Base-by-base conservation (phyloP, 2,113 vertebrate species). In the Nesoenas mayeri region DNA sequence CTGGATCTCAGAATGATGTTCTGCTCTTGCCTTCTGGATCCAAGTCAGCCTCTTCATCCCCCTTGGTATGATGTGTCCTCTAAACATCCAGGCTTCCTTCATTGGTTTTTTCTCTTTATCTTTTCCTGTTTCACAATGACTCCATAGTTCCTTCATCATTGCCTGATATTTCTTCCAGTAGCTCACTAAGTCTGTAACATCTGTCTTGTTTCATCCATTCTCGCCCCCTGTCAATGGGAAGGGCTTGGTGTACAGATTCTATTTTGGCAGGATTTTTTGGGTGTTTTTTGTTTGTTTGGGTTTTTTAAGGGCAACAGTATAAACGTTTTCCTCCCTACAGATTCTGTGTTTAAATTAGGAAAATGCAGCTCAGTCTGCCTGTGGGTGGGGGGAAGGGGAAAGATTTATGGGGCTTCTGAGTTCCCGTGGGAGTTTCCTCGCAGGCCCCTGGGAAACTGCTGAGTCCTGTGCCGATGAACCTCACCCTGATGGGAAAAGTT, bases 371-470 rank as follows among this genome's bases (percentile, higher is more conserved):
- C 3, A 2, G 34, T 32, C 75, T 60, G 56, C 71, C 62, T 2
- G 14, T 48, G 75, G 64, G 58, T 65, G 72, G 38, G 74, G 48
- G 47, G 36, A 91, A 54, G 42, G 34, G 53, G 48, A 57, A 88
- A 93, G 93, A 90, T 93, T 78, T 56, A 91, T 91, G 79, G 60
- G 12, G 28, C 42, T 77, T 57, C 54, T 77, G 42, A 6, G 5
- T 83, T 91, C 88, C 95, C 57, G 24, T 75, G 90, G 82, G 95
- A 93, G 79, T 72, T 92, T 91, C 72, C 83, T 85, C 62, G 62
- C 91, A 62, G 75, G 69, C 56, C 51, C 56, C 85, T 86, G 91
- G 85, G 95, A 95, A 96, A 86, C 32, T 96, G 90, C 90, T 64
- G 91, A 93, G 72, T 26, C 38, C 54, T 51, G 75, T 74, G 38